Evolutionary conservation across 2,113 vertebrate genomes (phyloP).

Genomic region (Oxyruncus cristatus): DNA sequence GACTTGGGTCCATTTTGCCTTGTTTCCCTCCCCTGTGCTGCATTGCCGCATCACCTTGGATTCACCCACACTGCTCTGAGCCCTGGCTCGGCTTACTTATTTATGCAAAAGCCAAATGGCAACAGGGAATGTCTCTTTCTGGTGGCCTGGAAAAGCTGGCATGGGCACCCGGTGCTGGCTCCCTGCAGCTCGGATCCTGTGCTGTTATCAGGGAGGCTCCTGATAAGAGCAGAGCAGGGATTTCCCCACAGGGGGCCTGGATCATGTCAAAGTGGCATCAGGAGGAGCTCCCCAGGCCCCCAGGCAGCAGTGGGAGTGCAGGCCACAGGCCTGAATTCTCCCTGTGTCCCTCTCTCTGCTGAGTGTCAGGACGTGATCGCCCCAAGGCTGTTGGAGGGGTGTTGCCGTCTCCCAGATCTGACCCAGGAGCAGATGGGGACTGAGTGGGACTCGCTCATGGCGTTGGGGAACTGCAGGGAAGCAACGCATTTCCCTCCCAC

Average conservation of each 20-base stretch:
- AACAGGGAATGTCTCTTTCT: not conserved
- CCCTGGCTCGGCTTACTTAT: not conserved
- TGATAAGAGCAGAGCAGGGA: slow-evolving; percentile 10
- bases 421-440: slow-evolving; percentile 27
- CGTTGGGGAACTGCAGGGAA: not conserved
- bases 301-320: not conserved
- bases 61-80: not conserved
- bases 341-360: fast-evolving
- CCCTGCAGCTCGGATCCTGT: not conserved
- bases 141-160: not conserved
- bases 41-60: not conserved
- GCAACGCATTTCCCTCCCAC: not conserved
- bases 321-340: not conserved
- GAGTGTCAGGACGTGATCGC: fast-evolving
- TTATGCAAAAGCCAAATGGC: not conserved
- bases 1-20: not conserved
- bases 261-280: not conserved
- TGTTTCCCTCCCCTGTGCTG: fast-evolving
- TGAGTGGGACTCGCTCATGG: fast-evolving
- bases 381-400: not conserved
- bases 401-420: not conserved
- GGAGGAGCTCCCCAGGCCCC: not conserved
- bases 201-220: not conserved
- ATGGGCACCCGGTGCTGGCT: not conserved
- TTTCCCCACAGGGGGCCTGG: not conserved